phyloP scores from a whole-genome alignment of 2,797 vertebrate species.

The Antrozous pallidus region DNA sequence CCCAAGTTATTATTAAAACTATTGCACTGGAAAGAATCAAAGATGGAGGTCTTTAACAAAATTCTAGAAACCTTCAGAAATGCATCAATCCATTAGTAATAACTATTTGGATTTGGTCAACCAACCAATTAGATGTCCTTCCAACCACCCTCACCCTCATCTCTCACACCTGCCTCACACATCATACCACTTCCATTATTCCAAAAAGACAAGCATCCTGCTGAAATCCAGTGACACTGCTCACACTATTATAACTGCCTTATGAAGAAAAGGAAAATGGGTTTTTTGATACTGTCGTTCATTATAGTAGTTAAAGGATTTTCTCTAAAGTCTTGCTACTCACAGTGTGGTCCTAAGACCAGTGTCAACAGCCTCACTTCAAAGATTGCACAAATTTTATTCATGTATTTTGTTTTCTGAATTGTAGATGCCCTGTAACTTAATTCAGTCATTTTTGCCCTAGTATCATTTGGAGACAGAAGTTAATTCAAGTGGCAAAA shows the following conservation, averaged over 20 bases:
- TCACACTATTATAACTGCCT: neutral
- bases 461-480: neutral
- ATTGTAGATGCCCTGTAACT: neutral
- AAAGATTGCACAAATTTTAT: neutral
- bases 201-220: neutral
- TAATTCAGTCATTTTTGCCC: neutral
- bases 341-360: neutral
- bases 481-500: neutral
- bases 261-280: neutral
- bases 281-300: neutral
- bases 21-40: neutral
- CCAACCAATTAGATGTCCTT: neutral
- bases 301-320: neutral
- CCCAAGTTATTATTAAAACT: neutral
- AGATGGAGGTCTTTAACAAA: neutral
- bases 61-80: neutral
- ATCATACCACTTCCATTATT: neutral
- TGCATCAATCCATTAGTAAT: neutral
- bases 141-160: neutral
- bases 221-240: neutral
- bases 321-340: neutral
- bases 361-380: neutral
- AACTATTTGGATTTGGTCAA: neutral
- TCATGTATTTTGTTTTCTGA: neutral
- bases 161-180: neutral